Percentiles rank a stretch among this genome's conserved stretches.
Evolutionary conservation across 2,888 invertebrate species (phyloP).

Genomic region (Lypha dubia): DNA sequence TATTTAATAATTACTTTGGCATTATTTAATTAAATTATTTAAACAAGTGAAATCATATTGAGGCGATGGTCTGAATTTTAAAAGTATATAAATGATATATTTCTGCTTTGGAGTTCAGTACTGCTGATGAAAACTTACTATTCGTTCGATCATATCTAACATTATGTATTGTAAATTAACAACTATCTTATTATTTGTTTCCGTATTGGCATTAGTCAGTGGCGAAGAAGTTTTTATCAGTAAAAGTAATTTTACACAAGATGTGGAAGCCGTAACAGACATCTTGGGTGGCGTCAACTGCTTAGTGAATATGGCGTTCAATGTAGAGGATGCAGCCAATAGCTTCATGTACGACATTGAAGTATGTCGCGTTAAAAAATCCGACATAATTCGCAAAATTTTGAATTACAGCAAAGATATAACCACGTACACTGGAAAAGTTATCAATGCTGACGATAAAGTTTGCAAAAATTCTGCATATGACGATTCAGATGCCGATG

Average conservation of each 20-base stretch:
- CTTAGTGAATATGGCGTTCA: constrained; percentile 2
- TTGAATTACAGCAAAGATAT: background rate
- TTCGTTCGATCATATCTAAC: constrained; percentile 6
- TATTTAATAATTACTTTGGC: constrained; percentile 5
- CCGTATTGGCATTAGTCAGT: background rate
- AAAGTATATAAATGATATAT: constrained; percentile 16
- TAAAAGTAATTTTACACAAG: background rate
- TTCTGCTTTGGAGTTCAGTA: background rate
- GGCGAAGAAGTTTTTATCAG: background rate
- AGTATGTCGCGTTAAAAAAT: background rate
- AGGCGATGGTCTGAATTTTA: background rate
- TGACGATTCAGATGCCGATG: constrained; percentile 16
- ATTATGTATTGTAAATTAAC: too few relatives aligned
- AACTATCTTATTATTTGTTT: constrained; percentile 8
- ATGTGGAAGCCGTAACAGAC: background rate
- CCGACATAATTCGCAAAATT: background rate
- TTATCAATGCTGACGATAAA: constrained; percentile 13
- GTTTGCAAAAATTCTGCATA: constrained; percentile 37
- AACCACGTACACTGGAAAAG: background rate
- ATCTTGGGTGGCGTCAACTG: constrained; percentile 41
- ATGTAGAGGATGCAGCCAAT: constrained; percentile 10
- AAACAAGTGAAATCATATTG: background rate
- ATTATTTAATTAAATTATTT: constrained; percentile 11
- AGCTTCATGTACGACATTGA: constrained; percentile 34
- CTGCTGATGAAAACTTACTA: constrained; percentile 3